Percentiles rank a stretch among this genome's conserved stretches.
Evolutionary conservation across 2,888 invertebrate species (phyloP).

Genomic region (Pantelozetes paolii): DNA sequence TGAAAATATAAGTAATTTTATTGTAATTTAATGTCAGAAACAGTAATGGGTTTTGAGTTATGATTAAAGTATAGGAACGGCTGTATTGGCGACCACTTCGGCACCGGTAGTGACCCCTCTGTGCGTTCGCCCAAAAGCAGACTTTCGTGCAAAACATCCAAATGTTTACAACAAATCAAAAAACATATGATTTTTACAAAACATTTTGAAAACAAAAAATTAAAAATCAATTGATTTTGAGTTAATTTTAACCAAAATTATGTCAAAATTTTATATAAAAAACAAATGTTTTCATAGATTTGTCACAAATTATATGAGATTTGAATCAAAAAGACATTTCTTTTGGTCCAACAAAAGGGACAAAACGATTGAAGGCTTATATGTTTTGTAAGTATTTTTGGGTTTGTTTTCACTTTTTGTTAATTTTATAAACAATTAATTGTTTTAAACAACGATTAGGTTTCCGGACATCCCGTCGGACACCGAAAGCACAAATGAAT

Average conservation of each 20-base stretch:
- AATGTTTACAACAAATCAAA: constrained; percentile 1
- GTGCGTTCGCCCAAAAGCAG: constrained; percentile 18
- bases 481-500: constrained; percentile 67
- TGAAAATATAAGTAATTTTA: not conserved
- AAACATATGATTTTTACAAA: constrained; percentile 15
- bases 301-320: not conserved
- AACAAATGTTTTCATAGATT: not conserved
- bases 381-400: not conserved
- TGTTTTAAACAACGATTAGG: constrained; percentile 50
- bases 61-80: too few species aligned
- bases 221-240: not conserved
- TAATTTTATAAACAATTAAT: not conserved
- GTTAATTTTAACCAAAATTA: not conserved
- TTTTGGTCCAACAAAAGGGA: not conserved
- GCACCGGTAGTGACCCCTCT: constrained; percentile 11
- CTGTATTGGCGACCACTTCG: not conserved
- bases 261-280: not conserved
- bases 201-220: not conserved
- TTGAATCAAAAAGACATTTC: constrained; percentile 18
- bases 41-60: not conserved
- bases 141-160: not conserved
- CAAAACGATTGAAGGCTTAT: not conserved
- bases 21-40: too few species aligned
- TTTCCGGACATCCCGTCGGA: constrained; percentile 63
- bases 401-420: not conserved